Evolutionary conservation across 2,888 invertebrate genomes (phyloP).

Genomic region (Ophion slaviceki): DNA sequence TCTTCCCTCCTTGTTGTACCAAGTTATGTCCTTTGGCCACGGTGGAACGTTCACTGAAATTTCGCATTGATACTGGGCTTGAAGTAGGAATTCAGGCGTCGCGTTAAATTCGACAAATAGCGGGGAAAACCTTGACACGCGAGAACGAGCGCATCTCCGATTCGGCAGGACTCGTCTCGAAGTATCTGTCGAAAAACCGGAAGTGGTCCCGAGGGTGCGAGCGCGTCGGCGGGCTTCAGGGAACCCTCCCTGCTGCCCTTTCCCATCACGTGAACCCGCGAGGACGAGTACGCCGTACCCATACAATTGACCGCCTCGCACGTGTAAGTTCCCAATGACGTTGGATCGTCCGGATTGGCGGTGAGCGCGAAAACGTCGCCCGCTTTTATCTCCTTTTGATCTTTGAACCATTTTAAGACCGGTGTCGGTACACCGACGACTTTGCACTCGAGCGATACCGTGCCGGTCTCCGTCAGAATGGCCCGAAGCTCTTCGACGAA

Average conservation of each 20-base stretch:
- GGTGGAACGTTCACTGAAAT: slow-evolving; percentile 91
- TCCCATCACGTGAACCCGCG: slow-evolving; percentile 91
- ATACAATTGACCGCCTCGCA: slow-evolving; percentile 96
- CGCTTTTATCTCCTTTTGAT: slow-evolving; percentile 94
- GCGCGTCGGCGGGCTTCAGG: slow-evolving; percentile 87
- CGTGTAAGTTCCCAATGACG: slow-evolving; percentile 93
- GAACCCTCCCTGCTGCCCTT: slow-evolving; percentile 89
- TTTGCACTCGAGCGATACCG: slow-evolving; percentile 95
- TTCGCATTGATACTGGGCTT: not conserved
- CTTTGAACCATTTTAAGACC: slow-evolving; percentile 91
- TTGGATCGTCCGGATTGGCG: slow-evolving; percentile 93
- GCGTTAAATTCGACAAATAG: not conserved
- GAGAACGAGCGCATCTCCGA: slow-evolving; percentile 90
- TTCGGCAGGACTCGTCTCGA: slow-evolving; percentile 90
- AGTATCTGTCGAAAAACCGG: slow-evolving; percentile 92
- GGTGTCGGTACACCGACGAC: slow-evolving; percentile 96
- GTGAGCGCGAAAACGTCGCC: slow-evolving; percentile 95
- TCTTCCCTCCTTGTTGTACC: slow-evolving; percentile 94
- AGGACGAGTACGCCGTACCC: slow-evolving; percentile 93
- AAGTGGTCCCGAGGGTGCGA: slow-evolving; percentile 87
- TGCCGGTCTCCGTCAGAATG: slow-evolving; percentile 93
- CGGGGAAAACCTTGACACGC: slow-evolving; percentile 88
- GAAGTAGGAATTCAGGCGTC: not conserved
- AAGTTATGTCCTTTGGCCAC: slow-evolving; percentile 92
- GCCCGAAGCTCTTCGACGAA: slow-evolving; percentile 94